Base-by-base conservation (phyloP, 92 coral and sea anemone genomes). In the Zoanthus sociatus region DNA sequence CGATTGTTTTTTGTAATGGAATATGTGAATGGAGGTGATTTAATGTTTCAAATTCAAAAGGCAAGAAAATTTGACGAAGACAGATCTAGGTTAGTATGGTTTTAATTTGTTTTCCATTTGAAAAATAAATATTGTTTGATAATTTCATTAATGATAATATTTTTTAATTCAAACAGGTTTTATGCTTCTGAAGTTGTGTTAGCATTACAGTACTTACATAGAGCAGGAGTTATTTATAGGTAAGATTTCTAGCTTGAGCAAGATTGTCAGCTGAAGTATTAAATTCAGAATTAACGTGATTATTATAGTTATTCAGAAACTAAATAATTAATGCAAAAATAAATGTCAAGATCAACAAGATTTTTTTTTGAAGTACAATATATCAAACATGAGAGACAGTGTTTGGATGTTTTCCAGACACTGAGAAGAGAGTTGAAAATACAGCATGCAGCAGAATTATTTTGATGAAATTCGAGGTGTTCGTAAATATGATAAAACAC, bases 41-140 rank as follows among this genome's bases (percentile, higher is more conserved):
- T 97, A 63, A 97, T 97, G 99, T 97, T 97, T 82, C 99, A 97
- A 88, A 97, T 97, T 82, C 99, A 97, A 83, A 97, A 93, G 76
- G 91, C 99, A 90, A 88, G 99, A 76, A 97, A 97, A 86, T 97
- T 97, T 87, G 97, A 96, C 83, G 98, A 96, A 78, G 90, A 92
- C 69, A 88, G 98, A 58, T 93, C 98, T 20, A 94, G 98, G 98
- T 94, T 73, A 42, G 83, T 18, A 51, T 9, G 11, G 18, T 0
- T 14, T 14, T 20, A 1, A 4, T 42, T 74, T 17, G 2, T 74
- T 12, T 61, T 61, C 7, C 7, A 16, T 61, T 56, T 56, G 17
- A 5, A 56, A 56, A 56, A n/a, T n/a, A n/a, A n/a, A n/a, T n/a
- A 15, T 56, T 56, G 16, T 12, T 56, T 14, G 15, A 14, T 12